These are phyloP conservation scores for Oxytorus armatus DNA, from an alignment of 2,888 invertebrate species.

Conservation along the genomic window DNA sequence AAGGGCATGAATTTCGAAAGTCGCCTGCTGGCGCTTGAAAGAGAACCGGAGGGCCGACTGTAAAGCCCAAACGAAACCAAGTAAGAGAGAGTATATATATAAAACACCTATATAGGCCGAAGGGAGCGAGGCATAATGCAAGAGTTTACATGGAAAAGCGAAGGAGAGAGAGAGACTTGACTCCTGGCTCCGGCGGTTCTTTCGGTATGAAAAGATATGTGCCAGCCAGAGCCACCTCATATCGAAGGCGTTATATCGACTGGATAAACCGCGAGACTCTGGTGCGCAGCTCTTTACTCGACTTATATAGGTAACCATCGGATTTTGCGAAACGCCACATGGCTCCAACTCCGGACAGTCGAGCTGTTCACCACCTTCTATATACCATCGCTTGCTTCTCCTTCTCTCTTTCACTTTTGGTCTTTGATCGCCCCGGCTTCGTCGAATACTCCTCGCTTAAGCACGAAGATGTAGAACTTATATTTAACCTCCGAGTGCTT, in stretches of 20 bases:
- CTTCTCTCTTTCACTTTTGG: slow-evolving; percentile 21
- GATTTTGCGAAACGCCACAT: slow-evolving; percentile 61
- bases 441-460: slow-evolving; percentile 50
- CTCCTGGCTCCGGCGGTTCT: slow-evolving; percentile 58
- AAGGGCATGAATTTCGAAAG: slow-evolving; percentile 71
- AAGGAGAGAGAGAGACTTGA: slow-evolving; percentile 61
- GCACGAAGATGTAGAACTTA: slow-evolving; percentile 57
- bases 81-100: slow-evolving; percentile 25
- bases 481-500: slow-evolving; percentile 58
- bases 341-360: slow-evolving; percentile 62
- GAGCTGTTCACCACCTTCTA: slow-evolving; percentile 53
- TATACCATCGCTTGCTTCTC: slow-evolving; percentile 49
- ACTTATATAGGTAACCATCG: slow-evolving; percentile 52
- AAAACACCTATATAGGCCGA: slow-evolving; percentile 26
- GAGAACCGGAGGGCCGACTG: slow-evolving; percentile 60
- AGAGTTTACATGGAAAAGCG: slow-evolving; percentile 66
- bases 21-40: slow-evolving; percentile 58
- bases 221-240: slow-evolving; percentile 75
- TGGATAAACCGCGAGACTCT: slow-evolving; percentile 78
- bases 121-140: slow-evolving; percentile 64
- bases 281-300: slow-evolving; percentile 44
- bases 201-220: slow-evolving; percentile 70
- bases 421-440: slow-evolving; percentile 65
- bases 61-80: slow-evolving; percentile 56
- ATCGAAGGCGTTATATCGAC: slow-evolving; percentile 81